phyloP scores from a whole-genome alignment of 2,888 invertebrate species.

The Chesias legatella region DNA sequence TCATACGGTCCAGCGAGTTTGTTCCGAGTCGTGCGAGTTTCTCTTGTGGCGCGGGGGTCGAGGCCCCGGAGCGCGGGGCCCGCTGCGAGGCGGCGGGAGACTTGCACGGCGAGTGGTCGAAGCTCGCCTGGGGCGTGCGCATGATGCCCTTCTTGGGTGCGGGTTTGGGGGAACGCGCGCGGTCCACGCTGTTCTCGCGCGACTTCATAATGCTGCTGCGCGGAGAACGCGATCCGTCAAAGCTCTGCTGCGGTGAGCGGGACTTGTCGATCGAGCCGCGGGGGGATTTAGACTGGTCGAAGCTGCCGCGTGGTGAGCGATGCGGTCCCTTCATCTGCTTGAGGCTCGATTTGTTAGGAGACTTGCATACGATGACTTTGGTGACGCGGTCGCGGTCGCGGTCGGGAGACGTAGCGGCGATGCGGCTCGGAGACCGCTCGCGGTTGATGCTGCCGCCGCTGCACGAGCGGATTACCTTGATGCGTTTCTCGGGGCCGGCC shows the following conservation, averaged over 20 bases:
- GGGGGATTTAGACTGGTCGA: constrained; percentile 73
- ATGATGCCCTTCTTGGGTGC: constrained; percentile 76
- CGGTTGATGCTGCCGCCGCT: constrained; percentile 75
- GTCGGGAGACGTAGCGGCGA: constrained; percentile 56
- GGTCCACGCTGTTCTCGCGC: constrained; percentile 66
- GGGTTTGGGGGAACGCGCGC: constrained; percentile 70
- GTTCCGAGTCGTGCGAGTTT: constrained; percentile 71
- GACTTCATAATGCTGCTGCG: constrained; percentile 75
- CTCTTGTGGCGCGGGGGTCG: constrained; percentile 36
- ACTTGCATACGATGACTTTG: constrained; percentile 75
- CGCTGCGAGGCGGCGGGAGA: constrained; percentile 71
- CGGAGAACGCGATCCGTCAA: constrained; percentile 74
- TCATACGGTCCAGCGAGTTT: constrained; percentile 71
- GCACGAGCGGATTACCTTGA: constrained; percentile 77
- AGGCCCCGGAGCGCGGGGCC: constrained; percentile 59
- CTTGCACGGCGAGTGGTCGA: constrained; percentile 70
- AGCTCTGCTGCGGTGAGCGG: constrained; percentile 79
- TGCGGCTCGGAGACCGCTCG: constrained; percentile 66
- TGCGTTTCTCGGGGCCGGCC: constrained; percentile 56
- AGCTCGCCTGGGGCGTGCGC: constrained; percentile 75
- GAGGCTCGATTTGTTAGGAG: constrained; percentile 71
- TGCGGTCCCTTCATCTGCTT: constrained; percentile 65
- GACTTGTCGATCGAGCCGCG: constrained; percentile 80
- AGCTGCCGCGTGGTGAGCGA: constrained; percentile 79
- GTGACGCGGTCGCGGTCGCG: constrained; percentile 70